These are phyloP conservation scores for Indicator indicator DNA, from an alignment of 2,113 vertebrate genomes.

Conservation along the genomic window DNA sequence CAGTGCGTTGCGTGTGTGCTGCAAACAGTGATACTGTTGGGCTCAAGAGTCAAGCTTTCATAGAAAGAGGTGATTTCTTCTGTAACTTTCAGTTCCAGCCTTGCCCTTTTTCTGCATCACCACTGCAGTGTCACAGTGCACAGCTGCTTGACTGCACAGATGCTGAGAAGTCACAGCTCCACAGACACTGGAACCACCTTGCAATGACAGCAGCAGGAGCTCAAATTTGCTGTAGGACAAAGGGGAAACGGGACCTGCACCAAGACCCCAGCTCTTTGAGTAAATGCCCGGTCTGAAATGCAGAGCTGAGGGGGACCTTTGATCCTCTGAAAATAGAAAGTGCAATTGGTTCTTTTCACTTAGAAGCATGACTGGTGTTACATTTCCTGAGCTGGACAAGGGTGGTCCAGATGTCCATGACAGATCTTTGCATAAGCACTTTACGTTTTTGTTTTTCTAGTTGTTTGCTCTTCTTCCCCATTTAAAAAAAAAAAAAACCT, in stretches of 20 bases:
- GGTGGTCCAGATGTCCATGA: slow-evolving; percentile 55
- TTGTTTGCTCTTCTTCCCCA: slow-evolving; percentile 45
- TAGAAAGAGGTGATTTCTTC: neutral
- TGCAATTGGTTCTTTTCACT: slow-evolving; percentile 39
- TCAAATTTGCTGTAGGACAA: neutral
- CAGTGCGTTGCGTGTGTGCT: neutral
- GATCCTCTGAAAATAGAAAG: slow-evolving; percentile 9
- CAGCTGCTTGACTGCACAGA: neutral
- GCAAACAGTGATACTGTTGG: fast-evolving
- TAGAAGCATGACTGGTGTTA: neutral
- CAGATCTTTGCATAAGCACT: slow-evolving; percentile 36
- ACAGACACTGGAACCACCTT: fast-evolving
- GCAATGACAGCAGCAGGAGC: fast-evolving
- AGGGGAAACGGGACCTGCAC: neutral
- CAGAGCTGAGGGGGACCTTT: neutral
- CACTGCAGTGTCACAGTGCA: neutral
- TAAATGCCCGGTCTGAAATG: neutral
- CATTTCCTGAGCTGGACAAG: slow-evolving; percentile 46
- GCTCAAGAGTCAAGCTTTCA: neutral
- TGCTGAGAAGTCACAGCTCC: neutral
- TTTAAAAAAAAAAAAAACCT: neutral
- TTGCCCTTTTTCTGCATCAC: neutral
- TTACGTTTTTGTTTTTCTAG: slow-evolving; percentile 48
- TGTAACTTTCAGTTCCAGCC: neutral
- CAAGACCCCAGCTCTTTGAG: neutral